phyloP scores from a whole-genome alignment of 2,797 vertebrate species.

The Acanthiza pusilla region DNA sequence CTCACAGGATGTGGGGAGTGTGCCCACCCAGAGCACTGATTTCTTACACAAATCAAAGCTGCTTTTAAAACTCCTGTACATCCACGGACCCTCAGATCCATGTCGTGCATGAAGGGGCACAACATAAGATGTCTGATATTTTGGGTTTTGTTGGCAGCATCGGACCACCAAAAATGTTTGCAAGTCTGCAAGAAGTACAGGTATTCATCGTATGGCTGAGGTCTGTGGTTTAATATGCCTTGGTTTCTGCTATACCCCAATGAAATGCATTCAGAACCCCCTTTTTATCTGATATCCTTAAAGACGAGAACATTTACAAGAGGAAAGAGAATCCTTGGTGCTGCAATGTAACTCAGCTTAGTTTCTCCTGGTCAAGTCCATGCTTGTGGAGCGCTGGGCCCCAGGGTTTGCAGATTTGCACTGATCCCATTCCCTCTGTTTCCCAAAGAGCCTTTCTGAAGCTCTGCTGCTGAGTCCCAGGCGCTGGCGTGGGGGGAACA shows the following conservation, averaged over 20 bases:
- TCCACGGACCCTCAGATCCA: too few relatives aligned
- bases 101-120: too few relatives aligned
- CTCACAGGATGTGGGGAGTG: too few relatives aligned
- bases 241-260: background rate
- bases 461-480: background rate
- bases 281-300: background rate
- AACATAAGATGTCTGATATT: background rate
- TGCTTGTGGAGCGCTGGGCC: background rate
- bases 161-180: background rate
- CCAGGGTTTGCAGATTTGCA: background rate
- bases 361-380: background rate
- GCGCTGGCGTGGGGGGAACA: background rate
- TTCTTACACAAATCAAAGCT: too few relatives aligned
- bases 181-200: background rate
- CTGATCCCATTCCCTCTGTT: background rate
- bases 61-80: too few relatives aligned
- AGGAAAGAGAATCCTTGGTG: background rate
- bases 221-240: background rate
- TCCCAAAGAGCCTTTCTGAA: background rate
- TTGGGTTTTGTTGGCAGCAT: background rate
- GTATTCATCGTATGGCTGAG: background rate
- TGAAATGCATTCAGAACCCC: background rate
- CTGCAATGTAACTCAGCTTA: background rate
- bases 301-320: background rate
- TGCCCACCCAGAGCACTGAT: too few relatives aligned